Percentiles rank a stretch among this genome's conserved stretches.
Evolutionary conservation across 2,888 invertebrate genomes (phyloP).

Genomic region (Ichneumoninae sp.): DNA sequence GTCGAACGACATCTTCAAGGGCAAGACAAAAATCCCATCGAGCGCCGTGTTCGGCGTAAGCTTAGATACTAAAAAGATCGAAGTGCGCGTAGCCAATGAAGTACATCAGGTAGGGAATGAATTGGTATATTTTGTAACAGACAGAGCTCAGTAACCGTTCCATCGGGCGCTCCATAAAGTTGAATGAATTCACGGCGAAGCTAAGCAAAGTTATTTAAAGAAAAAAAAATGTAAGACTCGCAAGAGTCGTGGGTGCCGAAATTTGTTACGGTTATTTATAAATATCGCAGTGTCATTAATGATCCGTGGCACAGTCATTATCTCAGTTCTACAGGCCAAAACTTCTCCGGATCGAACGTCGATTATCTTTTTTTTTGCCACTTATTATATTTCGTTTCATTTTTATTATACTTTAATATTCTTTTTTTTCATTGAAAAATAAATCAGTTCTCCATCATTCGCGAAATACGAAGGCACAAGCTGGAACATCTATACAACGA

Average conservation of each 20-base stretch:
- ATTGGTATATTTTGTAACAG: slow-evolving; percentile 74
- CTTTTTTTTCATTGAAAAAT: slow-evolving; percentile 39
- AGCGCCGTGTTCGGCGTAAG: slow-evolving; percentile 84
- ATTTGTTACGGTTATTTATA: slow-evolving; percentile 11
- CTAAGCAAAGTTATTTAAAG: not conserved
- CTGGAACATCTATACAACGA: slow-evolving; percentile 23
- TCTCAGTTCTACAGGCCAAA: slow-evolving; percentile 9
- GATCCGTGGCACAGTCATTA: not conserved
- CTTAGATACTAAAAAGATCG: slow-evolving; percentile 73
- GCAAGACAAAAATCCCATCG: slow-evolving; percentile 86
- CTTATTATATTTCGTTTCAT: not conserved
- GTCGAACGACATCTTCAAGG: slow-evolving; percentile 88
- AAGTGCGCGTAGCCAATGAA: slow-evolving; percentile 69
- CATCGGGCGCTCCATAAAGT: slow-evolving; percentile 5
- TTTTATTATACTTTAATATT: not conserved
- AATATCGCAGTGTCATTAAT: slow-evolving; percentile 6
- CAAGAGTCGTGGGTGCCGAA: not conserved
- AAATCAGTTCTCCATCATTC: slow-evolving; percentile 46
- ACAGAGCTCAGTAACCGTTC: slow-evolving; percentile 51
- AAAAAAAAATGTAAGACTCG: slow-evolving; percentile 4
- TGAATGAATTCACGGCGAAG: slow-evolving; percentile 34
- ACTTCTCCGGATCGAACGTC: slow-evolving; percentile 1
- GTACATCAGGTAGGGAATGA: slow-evolving; percentile 74
- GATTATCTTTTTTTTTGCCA: not conserved
- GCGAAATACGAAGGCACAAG: slow-evolving; percentile 59